These are phyloP conservation scores for Drosophila pseudoananassae DNA, from an alignment of 1,140 invertebrate genomes.

Conservation along the genomic window DNA sequence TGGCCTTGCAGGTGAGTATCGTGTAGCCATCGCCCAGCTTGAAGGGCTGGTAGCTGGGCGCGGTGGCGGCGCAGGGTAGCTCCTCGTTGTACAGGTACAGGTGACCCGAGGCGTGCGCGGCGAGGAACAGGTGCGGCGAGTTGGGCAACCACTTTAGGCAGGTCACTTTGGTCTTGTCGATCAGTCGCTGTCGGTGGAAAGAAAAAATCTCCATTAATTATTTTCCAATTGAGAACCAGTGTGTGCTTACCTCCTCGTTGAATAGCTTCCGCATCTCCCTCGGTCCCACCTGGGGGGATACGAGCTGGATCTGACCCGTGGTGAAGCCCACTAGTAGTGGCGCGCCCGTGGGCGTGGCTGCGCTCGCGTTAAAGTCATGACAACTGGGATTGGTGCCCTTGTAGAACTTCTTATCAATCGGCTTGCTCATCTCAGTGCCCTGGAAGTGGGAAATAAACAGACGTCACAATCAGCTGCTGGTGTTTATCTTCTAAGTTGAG, in stretches of 20 bases:
- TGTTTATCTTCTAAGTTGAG: conserved; percentile 8
- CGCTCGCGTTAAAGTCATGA: conserved; percentile 97
- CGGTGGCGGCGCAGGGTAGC: conserved; percentile 92
- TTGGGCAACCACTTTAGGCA: conserved; percentile 99
- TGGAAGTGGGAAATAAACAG: conserved; percentile 74
- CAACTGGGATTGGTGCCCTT: conserved; percentile 99
- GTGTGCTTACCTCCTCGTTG: conserved; percentile 96
- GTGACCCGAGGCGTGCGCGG: conserved; percentile 97
- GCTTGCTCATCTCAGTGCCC: conserved; percentile 97
- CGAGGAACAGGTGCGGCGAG: conserved; percentile 96
- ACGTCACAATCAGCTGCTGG: conserved; percentile 15
- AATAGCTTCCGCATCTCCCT: conserved; percentile 98
- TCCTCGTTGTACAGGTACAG: conserved; percentile 99
- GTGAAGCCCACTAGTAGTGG: conserved; percentile 97
- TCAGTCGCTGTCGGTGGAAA: conserved; percentile 90
- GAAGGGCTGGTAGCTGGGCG: conserved; percentile 96
- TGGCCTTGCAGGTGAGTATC: conserved; percentile 98
- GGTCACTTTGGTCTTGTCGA: conserved; percentile 99
- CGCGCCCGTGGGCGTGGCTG: conserved; percentile 92
- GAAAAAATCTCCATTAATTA: neutral
- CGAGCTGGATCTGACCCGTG: conserved; percentile 98
- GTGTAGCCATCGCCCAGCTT: conserved; percentile 97
- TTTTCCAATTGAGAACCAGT: too few species aligned
- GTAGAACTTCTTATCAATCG: conserved; percentile 98
- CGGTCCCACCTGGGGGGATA: conserved; percentile 98